Conservation (phyloP, 1,140 invertebrate genomes). For the Pseudomyrmex concolor region DNA sequence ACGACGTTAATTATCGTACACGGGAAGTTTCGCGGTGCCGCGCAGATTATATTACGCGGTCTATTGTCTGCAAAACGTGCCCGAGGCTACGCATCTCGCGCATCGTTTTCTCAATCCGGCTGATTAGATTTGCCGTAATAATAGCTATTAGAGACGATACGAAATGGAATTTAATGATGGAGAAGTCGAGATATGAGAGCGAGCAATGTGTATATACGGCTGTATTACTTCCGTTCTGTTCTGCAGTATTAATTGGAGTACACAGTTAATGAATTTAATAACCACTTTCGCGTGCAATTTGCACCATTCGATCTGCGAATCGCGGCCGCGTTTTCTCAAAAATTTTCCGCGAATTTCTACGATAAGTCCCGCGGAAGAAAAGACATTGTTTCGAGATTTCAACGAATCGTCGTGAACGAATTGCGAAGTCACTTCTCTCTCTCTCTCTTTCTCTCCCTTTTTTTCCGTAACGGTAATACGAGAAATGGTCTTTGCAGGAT, state of each 20-base stretch:
- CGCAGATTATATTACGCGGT: not conserved
- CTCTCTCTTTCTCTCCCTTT: too few relatives aligned
- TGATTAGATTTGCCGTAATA: constrained; percentile 49
- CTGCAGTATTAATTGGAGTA: constrained; percentile 53
- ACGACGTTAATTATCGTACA: not conserved
- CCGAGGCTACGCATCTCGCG: not conserved
- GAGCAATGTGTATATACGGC: not conserved
- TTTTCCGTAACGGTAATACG: not conserved
- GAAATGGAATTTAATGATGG: constrained; percentile 44
- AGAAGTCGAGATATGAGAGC: not conserved
- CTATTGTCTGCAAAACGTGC: not conserved
- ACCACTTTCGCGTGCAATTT: constrained; percentile 48
- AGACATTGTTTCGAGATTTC: not conserved
- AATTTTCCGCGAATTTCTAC: constrained; percentile 18
- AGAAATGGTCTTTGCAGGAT: not conserved
- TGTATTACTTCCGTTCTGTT: not conserved
- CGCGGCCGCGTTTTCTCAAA: not conserved
- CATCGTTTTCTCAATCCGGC: constrained; percentile 1
- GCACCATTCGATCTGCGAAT: constrained; percentile 9
- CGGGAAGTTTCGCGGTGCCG: not conserved
- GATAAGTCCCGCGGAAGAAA: not conserved
- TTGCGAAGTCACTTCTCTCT: too few relatives aligned
- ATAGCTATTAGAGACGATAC: constrained; percentile 8
- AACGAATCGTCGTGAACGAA: too few relatives aligned
- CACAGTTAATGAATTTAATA: constrained; percentile 67